Base-by-base conservation (phyloP, 1,140 invertebrate genomes). In the Onthophagus taurus region DNA sequence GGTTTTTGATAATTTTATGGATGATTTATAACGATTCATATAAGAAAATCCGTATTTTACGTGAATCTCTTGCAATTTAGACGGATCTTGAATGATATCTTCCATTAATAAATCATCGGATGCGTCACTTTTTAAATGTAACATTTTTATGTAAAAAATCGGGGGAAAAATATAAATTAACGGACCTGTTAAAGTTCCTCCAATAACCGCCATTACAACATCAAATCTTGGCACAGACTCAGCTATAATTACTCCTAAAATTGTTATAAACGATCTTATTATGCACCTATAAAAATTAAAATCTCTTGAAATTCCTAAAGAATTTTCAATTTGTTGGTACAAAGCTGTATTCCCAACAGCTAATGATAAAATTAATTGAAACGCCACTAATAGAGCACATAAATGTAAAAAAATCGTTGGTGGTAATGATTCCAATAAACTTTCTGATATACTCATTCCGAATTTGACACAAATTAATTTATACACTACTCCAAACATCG, bases 191-290 rank as follows among this genome's bases (percentile, higher is more conserved):
- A 92, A 74, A 0, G 83, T 83, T 11, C 89, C 89, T 4, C 83
- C 83, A 11, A 94, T 78, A 3, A 95, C 66, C 18, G 88, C 77
- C 77, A 95, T 84, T 2, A 95, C 80, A n/a, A 89, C 70, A 48
- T 91, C 89, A 59, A 94, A 94, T 49, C 81, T 72, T 0, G 91
- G 89, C 1, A 95, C 76, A 3, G 81, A 76, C 66, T 89, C 83
- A 0, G 80, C 89, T 4, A 92, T 66, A 13, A 88, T 76, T 4
- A 93, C 76, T 0, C 81, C 80, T 1, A 83, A 46, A 0, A 76
- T 69, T 9, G 90, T 72, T 2, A 93, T 65, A 1, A 68, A 58
- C 1, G 85, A 83, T 24, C 91, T 71, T 13, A 88, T 61, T 0
- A 83, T 60, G 41, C 84, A 83, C 5, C 92, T 71, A 57, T 81